Conservation (phyloP, 2,113 vertebrate genomes). For the Melanerpes formicivorus region DNA sequence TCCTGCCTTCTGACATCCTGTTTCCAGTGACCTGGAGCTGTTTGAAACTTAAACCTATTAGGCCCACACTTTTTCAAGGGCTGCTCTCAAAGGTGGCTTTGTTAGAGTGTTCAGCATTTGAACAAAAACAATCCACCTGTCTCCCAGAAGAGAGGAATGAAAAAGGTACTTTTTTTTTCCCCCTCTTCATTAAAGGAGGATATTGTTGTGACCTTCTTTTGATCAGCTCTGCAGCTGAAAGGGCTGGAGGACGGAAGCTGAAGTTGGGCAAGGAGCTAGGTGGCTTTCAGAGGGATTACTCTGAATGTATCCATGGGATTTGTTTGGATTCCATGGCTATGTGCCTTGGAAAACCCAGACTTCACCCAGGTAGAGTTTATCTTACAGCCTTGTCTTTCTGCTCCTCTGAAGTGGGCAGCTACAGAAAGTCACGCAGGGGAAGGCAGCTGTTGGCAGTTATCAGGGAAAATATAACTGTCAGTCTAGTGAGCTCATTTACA, state of each 20-base stretch:
- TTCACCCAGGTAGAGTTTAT: neutral
- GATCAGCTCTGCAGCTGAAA: neutral
- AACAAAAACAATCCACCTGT: neutral
- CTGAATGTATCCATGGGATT: rapidly evolving
- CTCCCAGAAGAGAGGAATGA: neutral
- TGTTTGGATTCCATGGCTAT: neutral
- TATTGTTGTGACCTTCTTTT: constrained; percentile 30
- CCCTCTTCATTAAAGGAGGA: neutral
- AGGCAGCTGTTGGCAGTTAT: neutral
- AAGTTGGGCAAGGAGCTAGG: neutral
- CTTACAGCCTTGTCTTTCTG: neutral
- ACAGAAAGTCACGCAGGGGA: rapidly evolving
- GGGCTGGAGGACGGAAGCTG: neutral
- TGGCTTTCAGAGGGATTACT: neutral
- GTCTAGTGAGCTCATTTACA: neutral
- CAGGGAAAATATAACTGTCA: neutral
- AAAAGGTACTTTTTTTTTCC: neutral
- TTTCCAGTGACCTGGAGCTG: neutral
- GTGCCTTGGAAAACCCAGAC: neutral
- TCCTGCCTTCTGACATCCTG: constrained; percentile 12
- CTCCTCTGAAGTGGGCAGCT: neutral
- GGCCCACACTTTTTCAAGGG: neutral
- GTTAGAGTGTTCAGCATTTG: neutral
- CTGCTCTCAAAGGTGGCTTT: constrained; percentile 8
- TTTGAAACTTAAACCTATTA: constrained; percentile 25